Evolutionary conservation across 1,140 invertebrate species (phyloP).

Genomic region (Mylabris phalerata): DNA sequence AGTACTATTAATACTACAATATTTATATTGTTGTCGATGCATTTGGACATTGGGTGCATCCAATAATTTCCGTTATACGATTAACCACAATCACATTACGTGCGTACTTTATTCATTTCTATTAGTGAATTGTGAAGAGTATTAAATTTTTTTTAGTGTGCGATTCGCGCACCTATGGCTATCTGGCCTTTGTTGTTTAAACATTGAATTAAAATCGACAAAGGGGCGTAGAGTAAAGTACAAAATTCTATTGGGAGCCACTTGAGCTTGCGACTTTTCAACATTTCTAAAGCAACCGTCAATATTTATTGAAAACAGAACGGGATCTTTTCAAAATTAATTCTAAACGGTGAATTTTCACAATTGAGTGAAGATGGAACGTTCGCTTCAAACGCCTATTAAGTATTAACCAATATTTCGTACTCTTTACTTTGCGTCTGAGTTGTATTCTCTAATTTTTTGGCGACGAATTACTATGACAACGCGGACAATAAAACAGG

Average conservation of each 20-base stretch:
- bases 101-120: constrained; percentile 26
- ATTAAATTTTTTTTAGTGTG: no score
- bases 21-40: constrained; percentile 28
- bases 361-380: no score
- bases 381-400: no score
- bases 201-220: constrained; percentile 34
- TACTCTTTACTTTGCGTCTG: no score
- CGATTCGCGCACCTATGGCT: constrained; percentile 11
- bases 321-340: no score
- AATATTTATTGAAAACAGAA: no score
- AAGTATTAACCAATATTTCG: no score
- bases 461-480: no score
- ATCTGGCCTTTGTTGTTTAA: constrained; percentile 34
- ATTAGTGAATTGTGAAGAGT: not conserved
- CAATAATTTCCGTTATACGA: constrained; percentile 39
- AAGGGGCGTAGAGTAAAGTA: constrained; percentile 1
- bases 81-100: constrained; percentile 42
- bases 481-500: no score
- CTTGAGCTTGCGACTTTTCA: constrained; percentile 14
- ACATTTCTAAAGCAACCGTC: no score
- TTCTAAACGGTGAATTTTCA: no score
- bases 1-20: constrained; percentile 18
- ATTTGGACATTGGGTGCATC: constrained; percentile 38
- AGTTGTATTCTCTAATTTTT: no score
- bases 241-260: constrained; percentile 3